Conservation (phyloP, 2,888 invertebrate species). For the Hermaeophaga mercurialis region DNA sequence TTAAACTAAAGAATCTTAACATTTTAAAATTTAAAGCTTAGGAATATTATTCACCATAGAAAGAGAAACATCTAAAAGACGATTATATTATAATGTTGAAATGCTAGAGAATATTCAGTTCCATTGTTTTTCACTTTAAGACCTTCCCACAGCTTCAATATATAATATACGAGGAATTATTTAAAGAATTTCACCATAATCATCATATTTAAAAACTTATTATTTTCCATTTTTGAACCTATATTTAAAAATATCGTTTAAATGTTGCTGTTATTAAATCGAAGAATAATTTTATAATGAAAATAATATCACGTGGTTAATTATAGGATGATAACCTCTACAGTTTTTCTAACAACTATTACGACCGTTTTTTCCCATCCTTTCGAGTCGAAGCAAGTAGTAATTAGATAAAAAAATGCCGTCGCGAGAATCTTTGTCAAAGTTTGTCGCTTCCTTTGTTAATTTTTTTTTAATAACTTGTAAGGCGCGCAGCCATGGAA, state of each 20-base stretch:
- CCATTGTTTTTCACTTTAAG: neutral
- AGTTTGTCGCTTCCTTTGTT: neutral
- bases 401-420: slow-evolving; percentile 1
- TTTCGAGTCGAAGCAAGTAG: neutral
- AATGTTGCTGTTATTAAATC: no score
- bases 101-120: neutral
- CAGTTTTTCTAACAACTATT: neutral
- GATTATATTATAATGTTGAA: neutral
- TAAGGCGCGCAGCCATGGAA: neutral
- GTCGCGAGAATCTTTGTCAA: neutral
- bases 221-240: no score
- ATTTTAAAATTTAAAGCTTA: neutral
- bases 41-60: neutral
- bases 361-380: neutral
- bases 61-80: neutral
- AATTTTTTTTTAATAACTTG: neutral
- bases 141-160: neutral
- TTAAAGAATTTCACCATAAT: no score
- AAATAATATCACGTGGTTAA: no score
- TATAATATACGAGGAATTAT: neutral
- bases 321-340: no score
- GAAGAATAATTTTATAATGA: no score
- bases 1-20: neutral
- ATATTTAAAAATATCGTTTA: no score
- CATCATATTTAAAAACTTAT: no score